A percentile compares a stretch with the other conserved stretches of the same genome.
Conservation (phyloP, 1,140 invertebrate species). For the Phthorimaea operculella region DNA sequence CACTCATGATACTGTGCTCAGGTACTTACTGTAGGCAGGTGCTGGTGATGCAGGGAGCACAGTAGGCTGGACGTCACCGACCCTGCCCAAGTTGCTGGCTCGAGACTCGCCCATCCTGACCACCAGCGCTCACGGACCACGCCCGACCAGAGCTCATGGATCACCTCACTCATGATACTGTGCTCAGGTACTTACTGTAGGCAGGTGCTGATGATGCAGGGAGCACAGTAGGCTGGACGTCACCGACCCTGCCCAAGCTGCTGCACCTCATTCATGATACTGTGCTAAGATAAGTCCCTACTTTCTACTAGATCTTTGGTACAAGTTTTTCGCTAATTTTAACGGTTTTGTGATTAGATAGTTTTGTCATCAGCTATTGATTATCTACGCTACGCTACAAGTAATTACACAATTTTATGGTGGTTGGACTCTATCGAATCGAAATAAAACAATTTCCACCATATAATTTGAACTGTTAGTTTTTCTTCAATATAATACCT, state of each 20-base stretch:
- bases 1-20: constrained; percentile 68
- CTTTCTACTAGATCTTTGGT: too few relatives aligned
- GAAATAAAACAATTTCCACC: too few relatives aligned
- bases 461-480: too few relatives aligned
- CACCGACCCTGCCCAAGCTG: constrained; percentile 69
- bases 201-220: too few relatives aligned
- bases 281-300: constrained; percentile 64
- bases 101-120: constrained; percentile 63
- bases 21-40: too few relatives aligned
- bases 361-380: too few relatives aligned
- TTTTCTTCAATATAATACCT: too few relatives aligned
- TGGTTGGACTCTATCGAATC: too few relatives aligned
- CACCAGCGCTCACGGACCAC: constrained; percentile 75
- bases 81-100: constrained; percentile 62
- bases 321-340: too few relatives aligned
- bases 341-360: too few relatives aligned
- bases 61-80: constrained; percentile 72
- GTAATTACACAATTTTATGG: too few relatives aligned
- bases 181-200: constrained; percentile 62
- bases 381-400: too few relatives aligned
- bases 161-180: constrained; percentile 70
- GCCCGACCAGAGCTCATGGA: constrained; percentile 71
- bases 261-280: constrained; percentile 68
- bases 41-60: constrained; percentile 62
- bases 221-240: constrained; percentile 70